Conservation (phyloP, 2,113 vertebrate genomes). For the Gallinago jamesoni region DNA sequence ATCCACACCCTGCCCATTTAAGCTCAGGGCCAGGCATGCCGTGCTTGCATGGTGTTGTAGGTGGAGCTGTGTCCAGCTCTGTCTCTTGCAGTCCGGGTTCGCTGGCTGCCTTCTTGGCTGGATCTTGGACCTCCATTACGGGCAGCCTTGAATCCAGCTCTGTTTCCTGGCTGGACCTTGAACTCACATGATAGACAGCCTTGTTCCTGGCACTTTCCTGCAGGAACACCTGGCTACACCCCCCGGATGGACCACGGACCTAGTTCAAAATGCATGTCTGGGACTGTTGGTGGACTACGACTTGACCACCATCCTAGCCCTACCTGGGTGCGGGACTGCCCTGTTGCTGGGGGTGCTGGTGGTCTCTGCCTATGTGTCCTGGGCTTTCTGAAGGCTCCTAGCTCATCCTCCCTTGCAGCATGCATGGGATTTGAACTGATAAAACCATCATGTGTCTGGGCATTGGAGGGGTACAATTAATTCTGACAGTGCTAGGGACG, state of each 20-base stretch:
- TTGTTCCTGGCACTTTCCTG: background rate
- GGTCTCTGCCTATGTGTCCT: background rate
- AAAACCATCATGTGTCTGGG: background rate
- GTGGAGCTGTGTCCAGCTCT: background rate
- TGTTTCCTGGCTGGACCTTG: background rate
- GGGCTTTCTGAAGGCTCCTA: background rate
- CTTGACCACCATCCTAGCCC: background rate
- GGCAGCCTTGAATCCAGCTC: background rate
- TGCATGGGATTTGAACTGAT: fast-evolving
- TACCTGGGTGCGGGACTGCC: background rate
- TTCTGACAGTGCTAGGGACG: background rate
- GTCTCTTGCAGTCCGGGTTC: fast-evolving
- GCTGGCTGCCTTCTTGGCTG: background rate
- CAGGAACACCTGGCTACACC: background rate
- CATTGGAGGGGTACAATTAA: background rate
- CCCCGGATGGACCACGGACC: background rate
- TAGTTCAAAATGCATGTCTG: fast-evolving
- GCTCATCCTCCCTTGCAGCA: background rate
- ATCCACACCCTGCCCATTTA: background rate
- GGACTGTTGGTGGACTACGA: background rate
- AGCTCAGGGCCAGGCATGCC: background rate
- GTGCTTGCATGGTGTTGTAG: fast-evolving
- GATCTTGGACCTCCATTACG: background rate
- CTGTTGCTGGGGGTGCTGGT: background rate
- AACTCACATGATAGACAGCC: background rate